phyloP scores from a whole-genome alignment of 2,113 vertebrate genomes.

The Laterallus jamaicensis region DNA sequence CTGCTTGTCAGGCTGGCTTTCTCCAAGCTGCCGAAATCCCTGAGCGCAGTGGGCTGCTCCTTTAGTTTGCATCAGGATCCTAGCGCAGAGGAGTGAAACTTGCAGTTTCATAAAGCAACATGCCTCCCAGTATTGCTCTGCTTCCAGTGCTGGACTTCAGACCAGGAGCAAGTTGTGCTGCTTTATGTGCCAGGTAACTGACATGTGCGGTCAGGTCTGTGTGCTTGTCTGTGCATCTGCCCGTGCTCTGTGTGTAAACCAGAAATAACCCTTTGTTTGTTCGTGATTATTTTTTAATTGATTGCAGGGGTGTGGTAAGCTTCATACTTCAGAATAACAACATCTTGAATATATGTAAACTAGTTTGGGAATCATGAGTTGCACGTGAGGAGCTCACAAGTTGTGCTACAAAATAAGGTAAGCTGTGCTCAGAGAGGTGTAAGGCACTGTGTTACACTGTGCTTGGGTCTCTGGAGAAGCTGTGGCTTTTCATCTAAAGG shows the following conservation, averaged over 20 bases:
- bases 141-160: neutral
- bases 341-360: fast-evolving
- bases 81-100: neutral
- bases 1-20: neutral
- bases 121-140: neutral
- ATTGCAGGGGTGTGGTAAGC: neutral
- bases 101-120: fast-evolving
- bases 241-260: neutral
- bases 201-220: fast-evolving
- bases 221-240: fast-evolving
- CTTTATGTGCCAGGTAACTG: neutral
- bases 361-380: neutral
- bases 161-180: neutral
- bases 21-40: neutral
- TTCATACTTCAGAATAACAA: neutral
- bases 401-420: neutral
- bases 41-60: neutral
- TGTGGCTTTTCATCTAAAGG: fast-evolving
- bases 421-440: neutral
- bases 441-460: neutral
- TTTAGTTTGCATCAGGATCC: neutral
- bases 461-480: neutral
- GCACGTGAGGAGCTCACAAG: neutral
- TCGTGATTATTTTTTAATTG: neutral
- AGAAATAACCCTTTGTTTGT: neutral